Evolutionary conservation across 2,797 vertebrate species (phyloP).

Genomic region (Aeoliscus strigatus): DNA sequence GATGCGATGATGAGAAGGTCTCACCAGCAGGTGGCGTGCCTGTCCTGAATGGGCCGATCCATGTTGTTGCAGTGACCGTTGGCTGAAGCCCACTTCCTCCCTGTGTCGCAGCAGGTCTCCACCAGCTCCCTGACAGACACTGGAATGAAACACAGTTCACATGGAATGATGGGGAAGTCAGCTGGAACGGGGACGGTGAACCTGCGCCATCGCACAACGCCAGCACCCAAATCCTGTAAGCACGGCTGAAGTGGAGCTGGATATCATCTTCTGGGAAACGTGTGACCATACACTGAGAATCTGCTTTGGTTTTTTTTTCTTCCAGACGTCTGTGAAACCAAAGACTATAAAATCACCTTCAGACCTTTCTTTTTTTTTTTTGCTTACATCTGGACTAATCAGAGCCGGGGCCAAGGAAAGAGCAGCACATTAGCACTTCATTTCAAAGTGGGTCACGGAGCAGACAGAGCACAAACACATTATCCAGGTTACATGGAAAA

Average conservation of each 20-base stretch:
- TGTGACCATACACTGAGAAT: constrained; percentile 17
- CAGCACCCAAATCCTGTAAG: constrained; percentile 8
- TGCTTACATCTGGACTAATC: constrained; percentile 39
- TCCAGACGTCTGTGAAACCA: constrained; percentile 36
- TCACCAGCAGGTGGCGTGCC: constrained; percentile 83
- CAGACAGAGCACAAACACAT: constrained; percentile 36
- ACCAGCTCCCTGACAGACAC: constrained; percentile 83
- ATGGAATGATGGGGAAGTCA: constrained; percentile 15
- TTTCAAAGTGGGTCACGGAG: constrained; percentile 40
- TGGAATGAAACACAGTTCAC: constrained; percentile 50
- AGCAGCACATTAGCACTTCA: constrained; percentile 35
- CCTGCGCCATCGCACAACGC: constrained; percentile 12
- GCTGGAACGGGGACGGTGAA: constrained; percentile 9
- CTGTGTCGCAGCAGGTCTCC: constrained; percentile 85
- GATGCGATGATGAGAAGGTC: no score
- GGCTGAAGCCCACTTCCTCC: constrained; percentile 87
- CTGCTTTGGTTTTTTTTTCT: constrained; percentile 28
- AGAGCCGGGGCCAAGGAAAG: constrained; percentile 20
- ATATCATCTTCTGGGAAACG: constrained; percentile 8
- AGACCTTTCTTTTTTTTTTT: constrained; percentile 8
- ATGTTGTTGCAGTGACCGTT: constrained; percentile 84
- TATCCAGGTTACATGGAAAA: constrained; percentile 39
- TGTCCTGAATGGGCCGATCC: constrained; percentile 69
- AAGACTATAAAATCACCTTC: constrained; percentile 27
- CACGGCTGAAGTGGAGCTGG: constrained; percentile 15